A percentile compares a stretch with the other conserved stretches of the same genome.
Evolutionary conservation across 2,888 invertebrate species (phyloP).

Genomic region (Eueremaeus valkanovi): DNA sequence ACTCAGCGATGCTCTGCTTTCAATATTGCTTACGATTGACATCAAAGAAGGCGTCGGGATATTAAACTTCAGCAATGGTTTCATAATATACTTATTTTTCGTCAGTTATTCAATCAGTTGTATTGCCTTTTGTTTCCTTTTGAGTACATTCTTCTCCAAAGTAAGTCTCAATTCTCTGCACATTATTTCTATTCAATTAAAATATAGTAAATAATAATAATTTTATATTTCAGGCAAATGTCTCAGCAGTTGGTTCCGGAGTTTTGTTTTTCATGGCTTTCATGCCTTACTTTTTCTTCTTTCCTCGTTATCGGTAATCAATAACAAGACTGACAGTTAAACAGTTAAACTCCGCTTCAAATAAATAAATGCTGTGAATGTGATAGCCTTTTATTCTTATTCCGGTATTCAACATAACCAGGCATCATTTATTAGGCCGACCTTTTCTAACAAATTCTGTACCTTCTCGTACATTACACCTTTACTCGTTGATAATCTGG

Average conservation of each 20-base stretch:
- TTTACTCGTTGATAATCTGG: too few relatives aligned
- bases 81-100: slow-evolving; percentile 56
- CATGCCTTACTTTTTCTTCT: slow-evolving; percentile 54
- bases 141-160: slow-evolving; percentile 47
- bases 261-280: slow-evolving; percentile 56
- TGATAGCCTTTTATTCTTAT: too few relatives aligned
- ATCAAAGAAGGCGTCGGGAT: slow-evolving; percentile 65
- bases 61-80: slow-evolving; percentile 64
- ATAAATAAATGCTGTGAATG: too few relatives aligned
- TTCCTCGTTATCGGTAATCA: slow-evolving; percentile 49
- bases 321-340: neutral
- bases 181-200: neutral
- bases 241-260: slow-evolving; percentile 58
- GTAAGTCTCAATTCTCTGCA: neutral
- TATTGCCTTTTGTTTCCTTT: slow-evolving; percentile 47
- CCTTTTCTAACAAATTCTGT: too few relatives aligned
- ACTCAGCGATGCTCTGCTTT: slow-evolving; percentile 64
- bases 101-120: slow-evolving; percentile 56
- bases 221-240: slow-evolving; percentile 54
- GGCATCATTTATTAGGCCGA: too few relatives aligned
- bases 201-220: neutral
- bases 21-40: slow-evolving; percentile 53
- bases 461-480: too few relatives aligned
- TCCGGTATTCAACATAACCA: too few relatives aligned
- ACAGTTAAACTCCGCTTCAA: neutral